Conservation (phyloP, 1,140 invertebrate genomes). For the Drosophila littoralis region DNA sequence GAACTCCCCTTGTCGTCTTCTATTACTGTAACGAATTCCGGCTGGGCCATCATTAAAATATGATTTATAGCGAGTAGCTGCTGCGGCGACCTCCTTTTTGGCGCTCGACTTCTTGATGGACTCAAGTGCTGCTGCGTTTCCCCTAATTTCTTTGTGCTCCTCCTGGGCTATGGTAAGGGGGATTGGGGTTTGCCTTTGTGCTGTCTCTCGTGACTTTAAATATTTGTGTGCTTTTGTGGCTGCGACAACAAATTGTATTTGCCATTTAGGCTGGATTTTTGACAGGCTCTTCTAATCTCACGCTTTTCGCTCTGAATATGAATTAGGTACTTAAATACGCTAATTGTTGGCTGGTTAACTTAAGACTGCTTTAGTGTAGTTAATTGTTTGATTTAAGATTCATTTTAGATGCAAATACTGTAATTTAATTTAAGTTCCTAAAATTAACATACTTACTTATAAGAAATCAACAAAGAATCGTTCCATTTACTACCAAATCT, state of each 20-base stretch:
- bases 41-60: slow-evolving; percentile 74
- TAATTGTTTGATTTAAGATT: slow-evolving; percentile 32
- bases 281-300: slow-evolving; percentile 26
- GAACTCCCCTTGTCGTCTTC: slow-evolving; percentile 44
- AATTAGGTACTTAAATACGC: slow-evolving; percentile 47
- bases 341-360: slow-evolving; percentile 9
- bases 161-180: slow-evolving; percentile 23
- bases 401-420: no score
- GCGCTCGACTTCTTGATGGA: slow-evolving; percentile 39
- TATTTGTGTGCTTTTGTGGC: slow-evolving; percentile 27
- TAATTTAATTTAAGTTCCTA: slow-evolving; percentile 46
- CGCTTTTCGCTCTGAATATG: slow-evolving; percentile 58
- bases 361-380: slow-evolving; percentile 30
- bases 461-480: slow-evolving; percentile 30
- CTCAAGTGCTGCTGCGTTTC: slow-evolving; percentile 32
- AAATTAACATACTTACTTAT: slow-evolving; percentile 42
- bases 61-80: slow-evolving; percentile 63
- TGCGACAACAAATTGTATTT: slow-evolving; percentile 41
- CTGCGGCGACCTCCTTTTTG: slow-evolving; percentile 20
- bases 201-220: slow-evolving; percentile 55
- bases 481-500: slow-evolving; percentile 32
- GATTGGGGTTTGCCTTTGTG: neutral
- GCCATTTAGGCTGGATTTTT: slow-evolving; percentile 42
- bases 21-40: slow-evolving; percentile 70
- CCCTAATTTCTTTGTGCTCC: slow-evolving; percentile 22